A percentile compares a stretch with the other conserved stretches of the same genome.
Evolutionary conservation across 2,797 vertebrate genomes (phyloP).

Genomic region (Parauchenoglanis ngamensis): DNA sequence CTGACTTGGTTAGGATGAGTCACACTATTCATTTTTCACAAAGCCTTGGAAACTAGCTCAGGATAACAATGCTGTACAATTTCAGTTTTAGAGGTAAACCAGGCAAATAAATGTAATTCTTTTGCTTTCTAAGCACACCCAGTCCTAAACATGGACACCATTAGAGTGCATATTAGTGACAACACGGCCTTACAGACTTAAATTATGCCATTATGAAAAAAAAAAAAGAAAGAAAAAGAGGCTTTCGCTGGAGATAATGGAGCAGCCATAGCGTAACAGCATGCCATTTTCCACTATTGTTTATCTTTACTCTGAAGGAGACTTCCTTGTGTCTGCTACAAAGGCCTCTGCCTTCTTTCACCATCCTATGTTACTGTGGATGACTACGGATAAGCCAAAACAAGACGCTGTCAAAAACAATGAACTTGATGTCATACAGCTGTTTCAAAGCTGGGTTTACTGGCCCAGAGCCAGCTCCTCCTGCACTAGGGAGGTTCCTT

Average conservation of each 20-base stretch:
- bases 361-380: slow-evolving; percentile 26
- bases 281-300: slow-evolving; percentile 28
- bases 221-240: background rate
- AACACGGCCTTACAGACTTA: background rate
- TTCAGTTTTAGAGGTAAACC: background rate
- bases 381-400: slow-evolving; percentile 41
- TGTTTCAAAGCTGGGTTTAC: slow-evolving; percentile 51
- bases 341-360: slow-evolving; percentile 37
- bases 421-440: slow-evolving; percentile 53
- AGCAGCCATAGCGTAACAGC: slow-evolving; percentile 12
- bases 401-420: slow-evolving; percentile 52
- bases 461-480: slow-evolving; percentile 35
- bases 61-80: slow-evolving; percentile 1
- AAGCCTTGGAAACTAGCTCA: background rate
- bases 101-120: background rate
- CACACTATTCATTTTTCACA: slow-evolving; percentile 34
- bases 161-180: background rate
- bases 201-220: slow-evolving; percentile 17
- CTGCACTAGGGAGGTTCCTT: slow-evolving; percentile 60
- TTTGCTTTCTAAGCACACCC: background rate
- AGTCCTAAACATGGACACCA: slow-evolving; percentile 5
- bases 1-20: slow-evolving; percentile 56
- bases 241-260: slow-evolving; percentile 19
- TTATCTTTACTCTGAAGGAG: slow-evolving; percentile 24
- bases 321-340: slow-evolving; percentile 17